Percentiles rank a stretch among this genome's conserved stretches.
phyloP scores from a whole-genome alignment of 2,797 vertebrate genomes.

The Galagoides demidoff region DNA sequence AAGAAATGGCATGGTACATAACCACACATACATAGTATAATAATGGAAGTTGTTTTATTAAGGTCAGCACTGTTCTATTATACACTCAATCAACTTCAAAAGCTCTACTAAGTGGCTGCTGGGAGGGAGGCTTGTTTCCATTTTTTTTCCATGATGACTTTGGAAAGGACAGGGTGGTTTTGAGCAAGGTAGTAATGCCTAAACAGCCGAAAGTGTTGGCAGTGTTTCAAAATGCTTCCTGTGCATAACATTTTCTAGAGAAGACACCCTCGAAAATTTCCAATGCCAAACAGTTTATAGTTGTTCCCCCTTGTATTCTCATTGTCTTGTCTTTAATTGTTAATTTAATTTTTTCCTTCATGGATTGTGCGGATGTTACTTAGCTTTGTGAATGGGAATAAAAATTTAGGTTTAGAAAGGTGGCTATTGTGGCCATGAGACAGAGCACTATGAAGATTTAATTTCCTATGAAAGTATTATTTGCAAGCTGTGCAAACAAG shows the following conservation, averaged over 20 bases:
- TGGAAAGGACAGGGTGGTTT: constrained; percentile 37
- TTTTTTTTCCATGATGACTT: constrained; percentile 54
- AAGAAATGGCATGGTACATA: not conserved
- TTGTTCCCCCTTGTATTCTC: accelerated
- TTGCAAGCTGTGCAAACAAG: constrained; percentile 60
- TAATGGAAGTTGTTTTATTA: not conserved
- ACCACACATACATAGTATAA: not conserved
- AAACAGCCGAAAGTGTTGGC: constrained; percentile 19
- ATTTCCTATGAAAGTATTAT: constrained; percentile 58
- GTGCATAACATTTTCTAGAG: not conserved
- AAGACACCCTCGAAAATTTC: constrained; percentile 5
- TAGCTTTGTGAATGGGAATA: not conserved
- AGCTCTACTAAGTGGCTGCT: not conserved
- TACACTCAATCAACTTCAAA: constrained; percentile 9
- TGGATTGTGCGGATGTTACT: not conserved
- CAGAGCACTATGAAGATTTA: constrained; percentile 38
- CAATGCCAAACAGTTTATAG: not conserved
- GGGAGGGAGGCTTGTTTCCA: constrained; percentile 4
- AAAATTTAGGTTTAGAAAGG: constrained; percentile 6
- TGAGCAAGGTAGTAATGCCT: not conserved
- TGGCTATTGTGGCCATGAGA: constrained; percentile 27
- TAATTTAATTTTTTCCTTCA: constrained; percentile 39
- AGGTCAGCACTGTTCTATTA: not conserved
- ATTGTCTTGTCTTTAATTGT: not conserved
- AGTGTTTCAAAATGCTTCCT: not conserved